phyloP scores from a whole-genome alignment of 1,140 invertebrate species.

The Melitaea cinxia region DNA sequence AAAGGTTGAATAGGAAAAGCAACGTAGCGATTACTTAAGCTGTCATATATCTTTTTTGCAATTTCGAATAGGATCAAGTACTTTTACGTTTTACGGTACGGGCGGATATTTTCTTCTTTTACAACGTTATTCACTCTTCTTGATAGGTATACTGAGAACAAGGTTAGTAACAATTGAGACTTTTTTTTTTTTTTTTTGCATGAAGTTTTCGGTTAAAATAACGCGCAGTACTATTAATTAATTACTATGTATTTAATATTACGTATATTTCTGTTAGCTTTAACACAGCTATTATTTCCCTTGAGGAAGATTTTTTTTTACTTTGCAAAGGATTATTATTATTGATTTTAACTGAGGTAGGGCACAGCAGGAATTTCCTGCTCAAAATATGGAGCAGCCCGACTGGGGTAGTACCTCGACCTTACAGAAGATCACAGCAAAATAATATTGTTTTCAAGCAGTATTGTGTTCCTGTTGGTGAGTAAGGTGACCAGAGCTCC shows the following conservation, averaged over 20 bases:
- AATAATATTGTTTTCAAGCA: too few relatives aligned
- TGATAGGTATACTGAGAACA: too few relatives aligned
- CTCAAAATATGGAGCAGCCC: too few relatives aligned
- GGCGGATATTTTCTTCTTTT: not conserved
- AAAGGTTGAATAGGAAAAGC: conserved; percentile 21
- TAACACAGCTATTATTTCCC: not conserved
- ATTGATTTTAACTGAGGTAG: not conserved
- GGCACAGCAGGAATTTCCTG: too few relatives aligned
- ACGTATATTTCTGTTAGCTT: not conserved
- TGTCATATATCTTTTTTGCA: conserved; percentile 4
- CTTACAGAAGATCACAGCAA: too few relatives aligned
- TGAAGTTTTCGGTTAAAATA: too few relatives aligned
- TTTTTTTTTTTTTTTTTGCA: too few relatives aligned
- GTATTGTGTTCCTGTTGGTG: too few relatives aligned
- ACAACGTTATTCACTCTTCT: not conserved
- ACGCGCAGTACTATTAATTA: too few relatives aligned
- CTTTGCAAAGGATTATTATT: not conserved
- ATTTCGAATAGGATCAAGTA: conserved; percentile 1
- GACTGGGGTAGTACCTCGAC: too few relatives aligned
- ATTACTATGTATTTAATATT: not conserved
- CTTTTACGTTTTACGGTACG: not conserved
- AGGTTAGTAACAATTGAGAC: too few relatives aligned
- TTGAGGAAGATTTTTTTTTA: not conserved
- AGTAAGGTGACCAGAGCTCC: too few relatives aligned
- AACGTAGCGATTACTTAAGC: conserved; percentile 17